phyloP scores from a whole-genome alignment of 1,140 invertebrate genomes.

The Bombus picipes region DNA sequence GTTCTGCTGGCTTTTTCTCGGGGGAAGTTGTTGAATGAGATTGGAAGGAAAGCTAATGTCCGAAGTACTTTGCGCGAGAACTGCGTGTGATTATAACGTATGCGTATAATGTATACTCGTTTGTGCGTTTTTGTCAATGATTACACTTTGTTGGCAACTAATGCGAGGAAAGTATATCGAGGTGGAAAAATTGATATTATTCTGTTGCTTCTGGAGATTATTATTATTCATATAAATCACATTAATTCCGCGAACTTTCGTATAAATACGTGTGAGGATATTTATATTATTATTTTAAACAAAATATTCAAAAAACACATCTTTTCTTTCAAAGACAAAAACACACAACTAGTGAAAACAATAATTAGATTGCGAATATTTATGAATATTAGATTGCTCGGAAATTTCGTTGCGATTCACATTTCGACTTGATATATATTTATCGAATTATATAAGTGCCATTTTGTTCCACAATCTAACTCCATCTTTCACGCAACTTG shows the following conservation, averaged over 20 bases:
- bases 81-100: conserved; percentile 21
- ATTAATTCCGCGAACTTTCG: neutral
- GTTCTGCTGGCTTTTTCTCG: conserved; percentile 2
- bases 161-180: neutral
- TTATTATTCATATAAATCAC: neutral
- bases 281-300: too few species aligned
- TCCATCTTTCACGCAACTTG: too few species aligned
- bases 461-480: too few species aligned
- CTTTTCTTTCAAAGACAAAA: too few species aligned
- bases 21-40: conserved; percentile 14
- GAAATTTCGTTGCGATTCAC: too few species aligned
- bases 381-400: too few species aligned
- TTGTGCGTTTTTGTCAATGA: conserved; percentile 1
- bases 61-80: neutral
- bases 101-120: neutral
- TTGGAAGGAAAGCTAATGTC: conserved; percentile 18
- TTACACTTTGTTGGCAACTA: neutral
- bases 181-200: neutral
- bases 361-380: too few species aligned
- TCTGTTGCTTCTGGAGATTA: neutral
- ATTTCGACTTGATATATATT: too few species aligned
- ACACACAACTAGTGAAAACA: too few species aligned
- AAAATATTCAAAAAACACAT: too few species aligned
- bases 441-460: too few species aligned
- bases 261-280: neutral